A percentile compares a stretch with the other conserved stretches of the same genome.
Conservation (phyloP, 2,113 vertebrate genomes). For the Etheostoma spectabile region DNA sequence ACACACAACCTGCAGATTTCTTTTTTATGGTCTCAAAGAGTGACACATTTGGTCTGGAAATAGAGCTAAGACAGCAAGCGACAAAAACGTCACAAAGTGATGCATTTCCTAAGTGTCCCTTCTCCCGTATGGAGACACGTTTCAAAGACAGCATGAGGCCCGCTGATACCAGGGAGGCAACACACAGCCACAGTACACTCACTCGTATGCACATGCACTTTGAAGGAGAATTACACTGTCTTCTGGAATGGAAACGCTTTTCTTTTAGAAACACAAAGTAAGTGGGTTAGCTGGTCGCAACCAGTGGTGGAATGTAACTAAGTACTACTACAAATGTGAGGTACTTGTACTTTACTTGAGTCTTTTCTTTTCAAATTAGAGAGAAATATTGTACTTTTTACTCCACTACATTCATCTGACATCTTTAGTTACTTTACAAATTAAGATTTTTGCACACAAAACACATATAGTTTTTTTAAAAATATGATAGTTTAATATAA, state of each 20-base stretch:
- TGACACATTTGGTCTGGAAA: conserved; percentile 65
- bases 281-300: conserved; percentile 37
- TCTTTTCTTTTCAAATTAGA: no score
- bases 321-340: no score
- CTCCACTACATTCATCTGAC: no score
- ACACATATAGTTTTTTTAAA: no score
- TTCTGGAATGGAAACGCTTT: conserved; percentile 1
- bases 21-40: conserved; percentile 63
- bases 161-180: conserved; percentile 30
- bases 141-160: conserved; percentile 55
- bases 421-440: no score
- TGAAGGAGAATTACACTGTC: conserved; percentile 14
- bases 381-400: no score
- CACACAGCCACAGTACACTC: background rate
- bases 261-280: conserved; percentile 32
- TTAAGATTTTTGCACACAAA: no score
- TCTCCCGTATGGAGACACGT: conserved; percentile 58
- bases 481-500: no score
- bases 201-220: background rate
- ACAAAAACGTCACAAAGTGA: conserved; percentile 60
- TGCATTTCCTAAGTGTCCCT: conserved; percentile 65
- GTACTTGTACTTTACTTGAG: no score
- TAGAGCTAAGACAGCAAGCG: conserved; percentile 49
- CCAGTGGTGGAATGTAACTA: no score
- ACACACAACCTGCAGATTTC: conserved; percentile 39